Percentiles rank a stretch among this genome's conserved stretches.
Evolutionary conservation across 2,888 invertebrate species (phyloP).

Genomic region (Lumbricus terrestris): DNA sequence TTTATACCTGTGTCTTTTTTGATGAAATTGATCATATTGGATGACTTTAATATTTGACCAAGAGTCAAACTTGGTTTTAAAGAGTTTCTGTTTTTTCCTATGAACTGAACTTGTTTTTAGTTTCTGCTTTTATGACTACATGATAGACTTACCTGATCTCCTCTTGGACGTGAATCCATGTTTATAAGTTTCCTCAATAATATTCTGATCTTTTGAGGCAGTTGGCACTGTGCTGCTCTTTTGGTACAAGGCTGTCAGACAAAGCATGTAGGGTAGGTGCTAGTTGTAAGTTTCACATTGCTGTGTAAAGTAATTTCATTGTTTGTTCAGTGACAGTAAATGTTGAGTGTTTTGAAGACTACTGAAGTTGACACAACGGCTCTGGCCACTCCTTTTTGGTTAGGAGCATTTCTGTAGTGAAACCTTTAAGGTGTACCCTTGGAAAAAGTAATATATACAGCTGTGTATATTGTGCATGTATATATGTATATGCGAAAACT

Average conservation of each 20-base stretch:
- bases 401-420: neutral
- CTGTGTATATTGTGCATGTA: conserved; percentile 3
- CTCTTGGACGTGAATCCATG: too few relatives aligned
- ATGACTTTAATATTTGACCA: neutral
- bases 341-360: neutral
- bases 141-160: neutral
- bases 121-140: neutral
- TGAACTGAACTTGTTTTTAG: neutral
- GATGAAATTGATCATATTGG: neutral
- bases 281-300: neutral
- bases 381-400: neutral
- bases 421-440: neutral
- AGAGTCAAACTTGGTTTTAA: neutral
- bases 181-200: too few relatives aligned
- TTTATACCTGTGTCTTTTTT: neutral
- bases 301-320: neutral
- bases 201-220: neutral
- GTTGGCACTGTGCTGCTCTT: neutral
- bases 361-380: neutral
- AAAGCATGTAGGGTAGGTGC: too few relatives aligned
- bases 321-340: neutral
- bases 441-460: neutral
- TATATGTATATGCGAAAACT: neutral
- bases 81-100: neutral
- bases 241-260: too few relatives aligned